Evolutionary conservation across 2,797 vertebrate species (phyloP).

Genomic region (Argyrosomus regius): DNA sequence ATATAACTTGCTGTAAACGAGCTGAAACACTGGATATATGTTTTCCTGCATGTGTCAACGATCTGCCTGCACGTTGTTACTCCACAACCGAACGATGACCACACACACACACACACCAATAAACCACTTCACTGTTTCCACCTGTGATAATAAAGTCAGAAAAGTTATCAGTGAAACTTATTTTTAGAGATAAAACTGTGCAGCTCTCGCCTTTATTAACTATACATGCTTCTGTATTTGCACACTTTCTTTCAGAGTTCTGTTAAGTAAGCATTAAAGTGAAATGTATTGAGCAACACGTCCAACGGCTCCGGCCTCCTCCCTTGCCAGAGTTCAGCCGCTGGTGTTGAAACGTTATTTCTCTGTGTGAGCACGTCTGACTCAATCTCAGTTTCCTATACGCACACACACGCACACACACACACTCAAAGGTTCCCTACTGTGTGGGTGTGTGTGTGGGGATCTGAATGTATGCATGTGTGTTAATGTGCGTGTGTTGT

Average conservation of each 20-base stretch:
- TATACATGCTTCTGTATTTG: conserved; percentile 18
- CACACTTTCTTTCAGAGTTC: conserved; percentile 31
- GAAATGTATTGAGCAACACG: conserved; percentile 77
- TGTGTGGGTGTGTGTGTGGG: conserved; percentile 41
- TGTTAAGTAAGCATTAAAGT: conserved; percentile 74
- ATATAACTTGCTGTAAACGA: background rate
- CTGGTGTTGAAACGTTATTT: conserved; percentile 78
- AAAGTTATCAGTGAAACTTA: background rate
- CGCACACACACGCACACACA: conserved; percentile 57
- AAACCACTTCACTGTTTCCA: background rate
- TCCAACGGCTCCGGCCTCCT: conserved; percentile 70
- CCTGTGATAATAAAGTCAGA: conserved; percentile 7
- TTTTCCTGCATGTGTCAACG: background rate
- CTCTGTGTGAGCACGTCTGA: conserved; percentile 80
- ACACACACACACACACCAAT: background rate
- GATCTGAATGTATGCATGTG: conserved; percentile 52
- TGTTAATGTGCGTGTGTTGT: conserved; percentile 56
- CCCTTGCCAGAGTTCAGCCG: conserved; percentile 66
- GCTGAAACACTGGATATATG: background rate
- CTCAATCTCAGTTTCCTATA: conserved; percentile 84
- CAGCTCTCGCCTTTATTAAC: background rate
- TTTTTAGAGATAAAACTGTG: no score
- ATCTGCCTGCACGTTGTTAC: background rate
- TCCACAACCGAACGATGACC: background rate
- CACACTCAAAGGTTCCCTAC: conserved; percentile 73